phyloP scores from a whole-genome alignment of 2,888 invertebrate species.

The Drosophila testacea region DNA sequence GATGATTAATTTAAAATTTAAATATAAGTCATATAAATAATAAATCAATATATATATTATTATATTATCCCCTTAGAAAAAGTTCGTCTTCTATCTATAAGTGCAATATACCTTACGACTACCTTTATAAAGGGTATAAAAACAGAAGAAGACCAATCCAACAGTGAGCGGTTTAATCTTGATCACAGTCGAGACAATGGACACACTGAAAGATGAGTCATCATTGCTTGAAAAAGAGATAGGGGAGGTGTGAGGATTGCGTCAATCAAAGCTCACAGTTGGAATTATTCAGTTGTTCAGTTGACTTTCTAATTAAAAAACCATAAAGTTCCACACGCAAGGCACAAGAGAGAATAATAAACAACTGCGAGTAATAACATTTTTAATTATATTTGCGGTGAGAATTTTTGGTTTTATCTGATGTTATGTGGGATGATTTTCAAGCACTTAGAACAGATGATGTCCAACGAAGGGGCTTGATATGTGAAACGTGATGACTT shows the following conservation, averaged over 20 bases:
- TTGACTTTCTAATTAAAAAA: constrained; percentile 61
- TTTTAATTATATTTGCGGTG: constrained; percentile 60
- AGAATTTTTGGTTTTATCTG: constrained; percentile 47
- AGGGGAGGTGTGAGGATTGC: constrained; percentile 25
- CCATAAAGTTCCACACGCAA: constrained; percentile 52
- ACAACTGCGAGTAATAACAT: constrained; percentile 39
- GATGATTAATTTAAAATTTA: neutral
- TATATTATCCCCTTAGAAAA: neutral
- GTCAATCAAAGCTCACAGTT: constrained; percentile 57
- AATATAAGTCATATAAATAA: neutral
- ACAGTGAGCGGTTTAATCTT: constrained; percentile 40
- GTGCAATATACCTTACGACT: neutral
- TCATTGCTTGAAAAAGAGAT: neutral
- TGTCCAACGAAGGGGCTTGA: constrained; percentile 16
- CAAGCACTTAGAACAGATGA: constrained; percentile 20
- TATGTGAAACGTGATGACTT: constrained; percentile 45
- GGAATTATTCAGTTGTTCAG: constrained; percentile 40
- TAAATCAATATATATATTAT: neutral
- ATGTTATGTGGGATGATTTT: constrained; percentile 47
- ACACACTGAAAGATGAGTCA: constrained; percentile 42
- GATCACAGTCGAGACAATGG: constrained; percentile 42
- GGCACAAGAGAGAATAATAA: constrained; percentile 52
- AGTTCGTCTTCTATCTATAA: neutral
- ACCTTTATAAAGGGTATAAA: constrained; percentile 5
- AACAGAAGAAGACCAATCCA: constrained; percentile 2